Evolutionary conservation across 1,140 invertebrate species (phyloP).

Genomic region (Kradibia gibbosae): DNA sequence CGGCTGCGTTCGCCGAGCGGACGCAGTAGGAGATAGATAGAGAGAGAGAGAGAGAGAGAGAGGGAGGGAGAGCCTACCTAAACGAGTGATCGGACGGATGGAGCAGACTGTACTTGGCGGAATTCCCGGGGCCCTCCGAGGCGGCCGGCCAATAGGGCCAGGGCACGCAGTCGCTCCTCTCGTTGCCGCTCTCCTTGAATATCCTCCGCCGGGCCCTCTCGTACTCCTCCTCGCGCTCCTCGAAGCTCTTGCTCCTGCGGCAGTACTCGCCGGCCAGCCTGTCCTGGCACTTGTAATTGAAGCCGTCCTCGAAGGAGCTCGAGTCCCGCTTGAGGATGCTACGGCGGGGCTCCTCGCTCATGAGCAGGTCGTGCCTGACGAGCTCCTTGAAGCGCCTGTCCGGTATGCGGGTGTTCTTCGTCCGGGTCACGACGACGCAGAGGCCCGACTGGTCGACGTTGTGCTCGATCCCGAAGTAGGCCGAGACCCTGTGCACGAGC

Average conservation of each 20-base stretch:
- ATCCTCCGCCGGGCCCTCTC: conserved; percentile 86
- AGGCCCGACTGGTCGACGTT: conserved; percentile 91
- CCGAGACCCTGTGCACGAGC: conserved; percentile 93
- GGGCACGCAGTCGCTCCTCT: conserved; percentile 64
- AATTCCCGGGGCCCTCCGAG: conserved; percentile 67
- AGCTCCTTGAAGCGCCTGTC: conserved; percentile 78
- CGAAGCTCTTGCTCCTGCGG: conserved; percentile 88
- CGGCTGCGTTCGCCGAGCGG: no score
- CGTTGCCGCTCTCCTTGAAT: conserved; percentile 77
- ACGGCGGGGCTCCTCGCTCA: conserved; percentile 80
- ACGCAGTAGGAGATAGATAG: no score
- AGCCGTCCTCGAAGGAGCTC: conserved; percentile 83
- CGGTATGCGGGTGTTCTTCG: conserved; percentile 83
- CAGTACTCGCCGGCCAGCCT: conserved; percentile 77
- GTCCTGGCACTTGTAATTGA: conserved; percentile 77
- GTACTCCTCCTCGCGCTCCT: conserved; percentile 92
- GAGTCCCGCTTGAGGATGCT: conserved; percentile 90
- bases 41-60: no score
- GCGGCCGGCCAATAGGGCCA: conserved; percentile 75
- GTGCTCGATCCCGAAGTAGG: conserved; percentile 94
- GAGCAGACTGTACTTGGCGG: conserved; percentile 64
- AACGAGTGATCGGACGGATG: conserved; percentile 64
- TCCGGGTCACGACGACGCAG: conserved; percentile 87
- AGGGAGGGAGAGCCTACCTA: no score
- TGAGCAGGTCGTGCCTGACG: conserved; percentile 75